Conservation (phyloP, 2,888 invertebrate genomes). For the Electrophaes corylata region DNA sequence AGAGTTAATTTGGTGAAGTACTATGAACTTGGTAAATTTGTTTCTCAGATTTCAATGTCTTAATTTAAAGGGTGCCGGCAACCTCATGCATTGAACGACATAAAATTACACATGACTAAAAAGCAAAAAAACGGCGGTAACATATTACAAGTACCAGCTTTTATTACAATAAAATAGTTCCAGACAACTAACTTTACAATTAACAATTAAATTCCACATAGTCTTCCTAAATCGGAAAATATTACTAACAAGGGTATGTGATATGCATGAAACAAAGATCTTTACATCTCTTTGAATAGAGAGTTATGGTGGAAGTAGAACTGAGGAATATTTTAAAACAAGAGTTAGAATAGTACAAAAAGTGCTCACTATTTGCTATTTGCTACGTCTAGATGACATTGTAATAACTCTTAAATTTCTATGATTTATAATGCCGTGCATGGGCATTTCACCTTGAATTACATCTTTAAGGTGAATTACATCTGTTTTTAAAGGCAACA, state of each 20-base stretch:
- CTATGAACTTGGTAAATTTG: too few relatives aligned
- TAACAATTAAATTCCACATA: constrained; percentile 31
- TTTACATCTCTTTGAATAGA: constrained; percentile 1
- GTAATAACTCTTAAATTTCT: too few relatives aligned
- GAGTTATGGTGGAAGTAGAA: not conserved
- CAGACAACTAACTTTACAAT: constrained; percentile 18
- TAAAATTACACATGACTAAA: not conserved
- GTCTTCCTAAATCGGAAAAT: constrained; percentile 20
- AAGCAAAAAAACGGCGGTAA: not conserved
- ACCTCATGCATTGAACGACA: too few relatives aligned
- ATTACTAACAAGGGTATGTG: constrained; percentile 21
- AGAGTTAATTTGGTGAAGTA: too few relatives aligned
- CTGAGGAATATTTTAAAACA: not conserved
- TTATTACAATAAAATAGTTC: constrained; percentile 9
- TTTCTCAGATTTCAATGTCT: too few relatives aligned
- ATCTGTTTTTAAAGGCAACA: not conserved
- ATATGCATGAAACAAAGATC: constrained; percentile 22
- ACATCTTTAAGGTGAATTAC: too few relatives aligned
- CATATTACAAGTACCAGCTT: constrained; percentile 9
- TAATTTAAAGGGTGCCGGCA: too few relatives aligned
- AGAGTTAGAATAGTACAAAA: not conserved
- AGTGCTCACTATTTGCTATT: too few relatives aligned
- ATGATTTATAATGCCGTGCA: too few relatives aligned
- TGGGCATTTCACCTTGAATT: not conserved
- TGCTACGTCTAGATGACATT: too few relatives aligned